These are phyloP conservation scores for Oceanodroma tethys DNA, from an alignment of 2,113 vertebrate species.

Conservation along the genomic window DNA sequence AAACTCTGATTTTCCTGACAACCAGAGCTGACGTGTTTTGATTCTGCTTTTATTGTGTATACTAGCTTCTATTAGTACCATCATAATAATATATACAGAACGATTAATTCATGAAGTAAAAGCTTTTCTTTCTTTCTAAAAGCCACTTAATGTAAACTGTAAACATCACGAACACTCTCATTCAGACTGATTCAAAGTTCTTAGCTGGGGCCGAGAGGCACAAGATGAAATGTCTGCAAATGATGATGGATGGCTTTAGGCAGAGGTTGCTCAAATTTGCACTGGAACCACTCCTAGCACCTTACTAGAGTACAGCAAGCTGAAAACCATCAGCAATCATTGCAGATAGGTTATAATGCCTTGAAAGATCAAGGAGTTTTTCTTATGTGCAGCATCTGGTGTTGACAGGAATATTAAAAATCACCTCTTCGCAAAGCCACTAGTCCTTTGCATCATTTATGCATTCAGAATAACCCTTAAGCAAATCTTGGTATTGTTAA, in stretches of 20 bases:
- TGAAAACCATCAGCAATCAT: not conserved
- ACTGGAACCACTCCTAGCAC: not conserved
- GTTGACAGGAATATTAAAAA: not conserved
- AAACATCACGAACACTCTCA: conserved; percentile 29
- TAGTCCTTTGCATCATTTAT: not conserved
- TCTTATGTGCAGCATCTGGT: not conserved
- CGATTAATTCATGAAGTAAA: conserved; percentile 41
- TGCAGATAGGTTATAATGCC: not conserved
- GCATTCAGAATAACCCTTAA: not conserved
- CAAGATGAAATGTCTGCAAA: not conserved
- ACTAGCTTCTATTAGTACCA: conserved; percentile 31
- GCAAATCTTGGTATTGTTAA: not conserved
- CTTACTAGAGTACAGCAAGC: not conserved
- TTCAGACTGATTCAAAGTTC: not conserved
- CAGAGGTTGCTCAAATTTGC: not conserved
- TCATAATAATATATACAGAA: conserved; percentile 29
- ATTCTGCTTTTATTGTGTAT: conserved; percentile 32
- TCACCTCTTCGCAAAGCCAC: not conserved
- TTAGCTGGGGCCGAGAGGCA: not conserved
- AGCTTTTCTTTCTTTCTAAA: conserved; percentile 54
- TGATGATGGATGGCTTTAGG: not conserved
- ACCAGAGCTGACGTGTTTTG: conserved; percentile 24
- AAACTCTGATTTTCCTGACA: conserved; percentile 50
- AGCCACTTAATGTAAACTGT: conserved; percentile 45
- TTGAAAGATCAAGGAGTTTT: not conserved